A percentile compares a stretch with the other conserved stretches of the same genome.
Evolutionary conservation across 2,113 vertebrate genomes (phyloP).

Genomic region (Chiloscyllium plagiosum): DNA sequence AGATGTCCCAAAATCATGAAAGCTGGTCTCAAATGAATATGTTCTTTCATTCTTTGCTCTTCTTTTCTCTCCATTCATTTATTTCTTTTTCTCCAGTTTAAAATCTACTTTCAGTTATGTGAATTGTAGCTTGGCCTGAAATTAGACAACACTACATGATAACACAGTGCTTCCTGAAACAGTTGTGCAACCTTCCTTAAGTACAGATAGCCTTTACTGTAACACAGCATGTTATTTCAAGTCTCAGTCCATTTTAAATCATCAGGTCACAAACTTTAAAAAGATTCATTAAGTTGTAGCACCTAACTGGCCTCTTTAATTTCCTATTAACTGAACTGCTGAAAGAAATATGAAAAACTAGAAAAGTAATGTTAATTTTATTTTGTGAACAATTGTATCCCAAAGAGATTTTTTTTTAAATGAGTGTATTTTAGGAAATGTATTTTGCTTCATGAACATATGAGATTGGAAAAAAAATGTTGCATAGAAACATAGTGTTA

Average conservation of each 20-base stretch:
- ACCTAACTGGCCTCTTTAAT: background rate
- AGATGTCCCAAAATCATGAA: too few species aligned
- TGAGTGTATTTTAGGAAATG: background rate
- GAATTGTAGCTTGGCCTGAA: background rate
- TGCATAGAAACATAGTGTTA: too few species aligned
- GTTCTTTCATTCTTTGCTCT: too few species aligned
- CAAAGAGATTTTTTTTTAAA: background rate
- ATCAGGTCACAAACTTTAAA: background rate
- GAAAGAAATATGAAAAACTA: background rate
- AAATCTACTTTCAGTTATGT: background rate
- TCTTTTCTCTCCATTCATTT: too few species aligned
- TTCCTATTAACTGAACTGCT: background rate
- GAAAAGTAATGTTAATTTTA: background rate
- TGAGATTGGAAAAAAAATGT: background rate
- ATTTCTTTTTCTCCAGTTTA: background rate
- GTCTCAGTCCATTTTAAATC: background rate
- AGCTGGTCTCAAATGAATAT: too few species aligned
- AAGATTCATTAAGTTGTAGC: background rate
- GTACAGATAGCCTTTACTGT: background rate
- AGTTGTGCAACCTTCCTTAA: background rate
- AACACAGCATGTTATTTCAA: background rate
- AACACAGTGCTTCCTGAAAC: slow-evolving; percentile 5
- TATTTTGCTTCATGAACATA: background rate
- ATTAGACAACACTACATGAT: background rate
- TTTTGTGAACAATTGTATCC: background rate